phyloP scores from a whole-genome alignment of 2,888 invertebrate genomes.

The Sclerodermus sp. region DNA sequence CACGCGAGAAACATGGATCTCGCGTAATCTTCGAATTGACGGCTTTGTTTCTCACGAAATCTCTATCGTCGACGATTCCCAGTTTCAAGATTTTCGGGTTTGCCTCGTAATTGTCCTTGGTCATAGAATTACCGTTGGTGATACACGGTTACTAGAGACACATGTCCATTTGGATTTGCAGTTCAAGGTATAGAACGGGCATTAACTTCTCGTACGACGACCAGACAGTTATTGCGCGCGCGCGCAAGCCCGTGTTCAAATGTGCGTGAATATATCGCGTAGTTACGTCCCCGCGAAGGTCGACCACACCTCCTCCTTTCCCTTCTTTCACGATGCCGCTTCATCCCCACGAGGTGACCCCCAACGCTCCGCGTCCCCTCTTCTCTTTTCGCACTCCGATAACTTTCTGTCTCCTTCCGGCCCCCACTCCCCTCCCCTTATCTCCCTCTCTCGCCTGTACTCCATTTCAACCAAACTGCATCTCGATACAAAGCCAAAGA shows the following conservation, averaged over 20 bases:
- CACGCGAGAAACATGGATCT: too few species aligned
- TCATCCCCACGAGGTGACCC: conserved; percentile 2
- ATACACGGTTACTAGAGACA: too few species aligned
- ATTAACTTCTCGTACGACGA: not conserved
- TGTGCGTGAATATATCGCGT: conserved; percentile 5
- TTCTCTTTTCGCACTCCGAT: not conserved
- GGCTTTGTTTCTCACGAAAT: too few species aligned
- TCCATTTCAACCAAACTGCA: not conserved
- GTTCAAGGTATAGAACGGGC: not conserved
- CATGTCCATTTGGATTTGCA: conserved; percentile 10
- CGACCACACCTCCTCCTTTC: conserved; percentile 38
- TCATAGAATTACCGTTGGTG: too few species aligned
- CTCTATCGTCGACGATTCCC: too few species aligned
- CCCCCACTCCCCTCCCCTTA: not conserved
- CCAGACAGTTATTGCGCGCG: conserved; percentile 3
- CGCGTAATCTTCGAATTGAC: too few species aligned
- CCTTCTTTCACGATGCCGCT: conserved; percentile 17
- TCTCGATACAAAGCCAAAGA: too few species aligned
- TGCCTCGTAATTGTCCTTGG: too few species aligned
- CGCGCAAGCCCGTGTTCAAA: conserved; percentile 13
- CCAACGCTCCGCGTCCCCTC: not conserved
- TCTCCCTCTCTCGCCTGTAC: not conserved
- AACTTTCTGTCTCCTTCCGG: not conserved
- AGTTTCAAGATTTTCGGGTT: too few species aligned
- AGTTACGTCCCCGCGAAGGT: conserved; percentile 45